Base-by-base conservation (phyloP, 1,140 invertebrate species). In the Lepidotrigona ventralis region DNA sequence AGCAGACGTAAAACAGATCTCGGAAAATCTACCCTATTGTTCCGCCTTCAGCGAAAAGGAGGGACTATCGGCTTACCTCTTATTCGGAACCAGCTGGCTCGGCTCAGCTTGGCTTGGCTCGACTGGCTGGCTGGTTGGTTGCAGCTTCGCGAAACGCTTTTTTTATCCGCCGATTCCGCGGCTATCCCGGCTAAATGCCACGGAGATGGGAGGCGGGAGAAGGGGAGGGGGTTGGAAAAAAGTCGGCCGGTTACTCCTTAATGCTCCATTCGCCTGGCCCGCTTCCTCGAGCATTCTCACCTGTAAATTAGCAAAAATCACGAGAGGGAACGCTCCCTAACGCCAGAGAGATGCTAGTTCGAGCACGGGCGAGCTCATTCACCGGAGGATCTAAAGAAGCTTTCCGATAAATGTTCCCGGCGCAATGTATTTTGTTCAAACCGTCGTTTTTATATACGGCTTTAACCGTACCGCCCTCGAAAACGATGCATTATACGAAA, bases 1-100 rank as follows among this genome's bases (percentile, higher is more conserved):
- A 63, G 81, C 63, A 78, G 74, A 85, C 85, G 77, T 87, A 85
- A 85, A 83, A 84, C 85, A 87, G 86, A 85, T 89, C 85, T 83
- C 77, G 81, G 89, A 81, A 90, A 91, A 92, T 92, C 90, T 90
- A 88, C 84, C 83, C 89, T 75, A 92, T 93, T 92, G 92, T 93
- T 93, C 91, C 81, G 75, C 73, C 76, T 91, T 91, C 79, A 83
- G 81, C 85, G 87, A 92, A 91, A 92, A 92, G 91, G 90, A 90
- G 83, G 73, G 86, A 86, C 86, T 85, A 88, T 88, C 84, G 86
- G 86, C 87, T 88, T 88, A 88, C 80, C 79, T 86, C 71, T 75
- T 74, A 71, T 54, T 64, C 85, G 75, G 69, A 60, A 26, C 72
- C 19, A 21, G n/a, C 72, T 56, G 51, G 26, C 72, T 73, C n/a